These are phyloP conservation scores for Brachynemurus nebulosus DNA, from an alignment of 2,888 invertebrate species.

Conservation along the genomic window DNA sequence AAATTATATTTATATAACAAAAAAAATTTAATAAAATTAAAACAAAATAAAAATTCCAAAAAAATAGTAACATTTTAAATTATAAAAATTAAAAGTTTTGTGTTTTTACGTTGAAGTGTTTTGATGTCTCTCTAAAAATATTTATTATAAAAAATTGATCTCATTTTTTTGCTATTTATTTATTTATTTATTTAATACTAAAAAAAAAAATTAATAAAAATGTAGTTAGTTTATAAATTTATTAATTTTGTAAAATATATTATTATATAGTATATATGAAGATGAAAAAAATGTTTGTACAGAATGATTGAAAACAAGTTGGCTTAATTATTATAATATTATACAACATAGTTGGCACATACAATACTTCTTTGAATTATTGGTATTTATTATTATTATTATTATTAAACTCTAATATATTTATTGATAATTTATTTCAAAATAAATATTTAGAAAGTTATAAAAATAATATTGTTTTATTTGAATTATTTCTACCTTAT, in stretches of 20 bases:
- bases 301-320: constrained; percentile 1
- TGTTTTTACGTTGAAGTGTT: too few species aligned
- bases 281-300: neutral
- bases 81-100: too few species aligned
- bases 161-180: neutral
- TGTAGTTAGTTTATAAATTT: neutral
- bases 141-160: too few species aligned
- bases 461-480: neutral
- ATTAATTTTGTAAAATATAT: constrained; percentile 1
- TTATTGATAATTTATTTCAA: neutral
- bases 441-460: neutral
- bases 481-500: too few species aligned
- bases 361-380: neutral
- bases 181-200: too few species aligned
- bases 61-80: too few species aligned
- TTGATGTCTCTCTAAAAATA: too few species aligned
- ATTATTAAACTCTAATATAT: neutral
- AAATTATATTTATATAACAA: constrained; percentile 2
- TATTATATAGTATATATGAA: neutral
- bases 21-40: neutral
- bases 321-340: neutral
- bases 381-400: constrained; percentile 1
- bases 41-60: constrained; percentile 1
- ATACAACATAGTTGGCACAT: constrained; percentile 1
- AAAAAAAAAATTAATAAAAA: neutral